phyloP scores from a whole-genome alignment of 2,888 invertebrate genomes.

The Galerucella calmariensis region DNA sequence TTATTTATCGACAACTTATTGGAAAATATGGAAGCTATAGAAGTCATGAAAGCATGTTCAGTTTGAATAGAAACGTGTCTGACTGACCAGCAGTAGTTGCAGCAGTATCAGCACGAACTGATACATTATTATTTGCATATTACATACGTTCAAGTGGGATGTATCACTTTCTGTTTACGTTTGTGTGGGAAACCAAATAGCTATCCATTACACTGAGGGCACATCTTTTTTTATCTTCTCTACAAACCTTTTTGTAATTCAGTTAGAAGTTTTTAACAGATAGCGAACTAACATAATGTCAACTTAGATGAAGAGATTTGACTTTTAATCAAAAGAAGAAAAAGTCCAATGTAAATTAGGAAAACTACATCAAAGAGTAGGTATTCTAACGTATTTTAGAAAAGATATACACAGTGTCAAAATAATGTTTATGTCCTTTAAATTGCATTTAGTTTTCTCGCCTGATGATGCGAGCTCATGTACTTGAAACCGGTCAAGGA shows the following conservation, averaged over 20 bases:
- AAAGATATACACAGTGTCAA: no score
- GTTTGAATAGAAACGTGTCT: slow-evolving; percentile 13
- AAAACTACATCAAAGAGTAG: no score
- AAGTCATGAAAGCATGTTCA: slow-evolving; percentile 3
- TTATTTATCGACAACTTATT: slow-evolving; percentile 7
- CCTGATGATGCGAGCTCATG: no score
- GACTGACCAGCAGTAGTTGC: slow-evolving; percentile 10
- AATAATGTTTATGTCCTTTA: no score
- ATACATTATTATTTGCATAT: slow-evolving; percentile 12
- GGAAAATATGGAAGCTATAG: slow-evolving; percentile 10
- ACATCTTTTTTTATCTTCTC: neutral
- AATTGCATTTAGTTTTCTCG: no score
- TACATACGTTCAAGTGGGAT: slow-evolving; percentile 11
- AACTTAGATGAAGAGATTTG: no score
- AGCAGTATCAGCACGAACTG: slow-evolving; percentile 9
- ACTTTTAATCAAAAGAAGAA: no score
- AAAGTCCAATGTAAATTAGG: no score
- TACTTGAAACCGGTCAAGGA: no score
- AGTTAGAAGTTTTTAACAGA: no score
- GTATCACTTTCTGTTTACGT: slow-evolving; percentile 7
- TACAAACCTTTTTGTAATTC: neutral
- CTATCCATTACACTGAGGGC: neutral
- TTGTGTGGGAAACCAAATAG: slow-evolving; percentile 5
- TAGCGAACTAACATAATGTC: no score
- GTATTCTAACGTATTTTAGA: no score